phyloP scores from a whole-genome alignment of 2,113 vertebrate genomes.

The Lepidothrix coronata region DNA sequence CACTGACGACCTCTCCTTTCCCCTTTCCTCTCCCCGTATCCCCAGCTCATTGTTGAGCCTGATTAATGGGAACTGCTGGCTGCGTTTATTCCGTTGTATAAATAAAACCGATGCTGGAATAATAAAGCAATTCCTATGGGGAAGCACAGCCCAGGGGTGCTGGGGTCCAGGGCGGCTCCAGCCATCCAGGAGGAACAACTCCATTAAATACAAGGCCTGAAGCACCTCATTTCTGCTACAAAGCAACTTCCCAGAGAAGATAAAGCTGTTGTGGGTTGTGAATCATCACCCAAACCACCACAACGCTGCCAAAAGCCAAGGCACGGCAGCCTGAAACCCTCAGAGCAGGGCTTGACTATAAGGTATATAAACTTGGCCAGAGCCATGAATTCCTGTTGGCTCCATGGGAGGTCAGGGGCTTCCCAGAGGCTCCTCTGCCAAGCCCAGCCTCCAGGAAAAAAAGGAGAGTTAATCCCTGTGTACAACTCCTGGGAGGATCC shows the following conservation, averaged over 20 bases:
- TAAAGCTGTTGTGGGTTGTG: background rate
- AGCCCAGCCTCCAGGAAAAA: background rate
- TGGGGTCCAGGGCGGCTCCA: background rate
- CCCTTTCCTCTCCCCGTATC: background rate
- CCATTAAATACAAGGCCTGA: background rate
- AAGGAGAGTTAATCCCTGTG: background rate
- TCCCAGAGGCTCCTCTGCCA: slow-evolving; percentile 3
- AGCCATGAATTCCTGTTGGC: background rate
- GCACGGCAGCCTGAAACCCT: background rate
- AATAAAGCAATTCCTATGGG: background rate
- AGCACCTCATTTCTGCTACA: background rate
- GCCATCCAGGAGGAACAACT: slow-evolving; percentile 15
- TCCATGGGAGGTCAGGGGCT: slow-evolving; percentile 24
- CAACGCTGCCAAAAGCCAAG: background rate
- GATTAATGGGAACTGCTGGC: slow-evolving; percentile 36
- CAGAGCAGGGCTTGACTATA: background rate
- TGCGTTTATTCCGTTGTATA: background rate
- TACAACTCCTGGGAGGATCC: background rate
- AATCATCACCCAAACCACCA: background rate
- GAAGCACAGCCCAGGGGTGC: background rate
- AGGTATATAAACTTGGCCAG: slow-evolving; percentile 30
- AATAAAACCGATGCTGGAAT: slow-evolving; percentile 30
- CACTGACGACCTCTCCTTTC: background rate
- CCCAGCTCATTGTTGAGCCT: background rate
- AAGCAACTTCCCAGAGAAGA: background rate